A percentile compares a stretch with the other conserved stretches of the same genome.
Evolutionary conservation across 2,113 vertebrate species (phyloP).

Genomic region (Bubo bubo): DNA sequence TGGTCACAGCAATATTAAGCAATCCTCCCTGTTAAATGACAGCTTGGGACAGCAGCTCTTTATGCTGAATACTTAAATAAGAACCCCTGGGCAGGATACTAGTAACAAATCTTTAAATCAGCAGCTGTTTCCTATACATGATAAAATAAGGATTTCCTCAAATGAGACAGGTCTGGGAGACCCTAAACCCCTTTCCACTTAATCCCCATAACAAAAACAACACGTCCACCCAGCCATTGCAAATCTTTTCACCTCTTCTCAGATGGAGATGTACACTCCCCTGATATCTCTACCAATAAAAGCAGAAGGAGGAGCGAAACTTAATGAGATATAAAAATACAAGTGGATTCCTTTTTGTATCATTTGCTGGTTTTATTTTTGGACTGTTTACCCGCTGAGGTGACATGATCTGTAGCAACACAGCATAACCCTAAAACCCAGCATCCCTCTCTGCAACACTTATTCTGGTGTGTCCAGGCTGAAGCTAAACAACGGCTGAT

Average conservation of each 20-base stretch:
- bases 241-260: background rate
- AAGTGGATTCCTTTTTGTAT: constrained; percentile 61
- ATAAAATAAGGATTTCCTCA: background rate
- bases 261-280: background rate
- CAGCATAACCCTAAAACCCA: constrained; percentile 48
- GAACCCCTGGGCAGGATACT: background rate
- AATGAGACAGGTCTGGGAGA: background rate
- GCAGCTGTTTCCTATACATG: background rate
- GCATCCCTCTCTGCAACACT: constrained; percentile 31
- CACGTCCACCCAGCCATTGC: background rate
- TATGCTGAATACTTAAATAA: background rate
- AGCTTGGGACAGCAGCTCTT: background rate
- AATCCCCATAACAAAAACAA: background rate
- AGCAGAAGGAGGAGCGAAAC: background rate
- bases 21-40: background rate
- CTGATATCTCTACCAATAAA: constrained; percentile 1
- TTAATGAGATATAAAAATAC: constrained; percentile 52
- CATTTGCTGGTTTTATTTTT: constrained; percentile 69
- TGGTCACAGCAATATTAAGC: background rate
- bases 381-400: constrained; percentile 62
- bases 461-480: constrained; percentile 44
- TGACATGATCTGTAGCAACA: constrained; percentile 70
- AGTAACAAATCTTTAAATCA: background rate
- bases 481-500: constrained; percentile 55
- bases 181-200: background rate